Evolutionary conservation across 2,113 vertebrate genomes (phyloP).

Genomic region (Tapirus terrestris): DNA sequence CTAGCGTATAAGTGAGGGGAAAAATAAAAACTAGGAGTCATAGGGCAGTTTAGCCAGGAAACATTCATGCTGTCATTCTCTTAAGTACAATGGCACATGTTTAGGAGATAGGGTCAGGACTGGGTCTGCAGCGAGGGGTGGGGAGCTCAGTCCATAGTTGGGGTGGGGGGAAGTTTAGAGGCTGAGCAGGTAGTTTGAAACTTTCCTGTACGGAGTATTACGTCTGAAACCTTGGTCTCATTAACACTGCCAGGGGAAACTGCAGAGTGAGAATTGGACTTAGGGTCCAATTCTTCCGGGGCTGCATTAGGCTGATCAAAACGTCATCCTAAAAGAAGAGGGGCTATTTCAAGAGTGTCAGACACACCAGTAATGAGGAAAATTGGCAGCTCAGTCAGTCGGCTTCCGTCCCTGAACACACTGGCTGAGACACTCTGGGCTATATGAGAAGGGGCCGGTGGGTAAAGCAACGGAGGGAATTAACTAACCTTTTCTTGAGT

Average conservation of each 20-base stretch:
- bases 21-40: neutral
- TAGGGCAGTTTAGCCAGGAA: neutral
- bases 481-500: conserved; percentile 25
- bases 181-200: conserved; percentile 25
- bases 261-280: conserved; percentile 73
- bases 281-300: conserved; percentile 57
- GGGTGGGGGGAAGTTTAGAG: neutral
- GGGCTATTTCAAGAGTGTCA: conserved; percentile 67
- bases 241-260: conserved; percentile 74
- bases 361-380: conserved; percentile 71
- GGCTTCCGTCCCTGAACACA: neutral
- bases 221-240: conserved; percentile 60
- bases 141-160: neutral
- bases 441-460: neutral
- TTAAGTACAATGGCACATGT: neutral
- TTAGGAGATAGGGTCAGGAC: neutral
- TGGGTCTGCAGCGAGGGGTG: neutral
- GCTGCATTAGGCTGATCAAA: conserved; percentile 66
- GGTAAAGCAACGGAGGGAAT: neutral
- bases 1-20: neutral
- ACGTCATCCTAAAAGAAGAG: conserved; percentile 68
- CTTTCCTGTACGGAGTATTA: conserved; percentile 29
- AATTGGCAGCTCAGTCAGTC: conserved; percentile 31
- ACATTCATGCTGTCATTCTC: neutral
- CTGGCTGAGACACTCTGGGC: neutral